Percentiles rank a stretch among this genome's conserved stretches.
Evolutionary conservation across 23 tunicate species (phyloP).

Genomic region (Aplidium turbinatum): DNA sequence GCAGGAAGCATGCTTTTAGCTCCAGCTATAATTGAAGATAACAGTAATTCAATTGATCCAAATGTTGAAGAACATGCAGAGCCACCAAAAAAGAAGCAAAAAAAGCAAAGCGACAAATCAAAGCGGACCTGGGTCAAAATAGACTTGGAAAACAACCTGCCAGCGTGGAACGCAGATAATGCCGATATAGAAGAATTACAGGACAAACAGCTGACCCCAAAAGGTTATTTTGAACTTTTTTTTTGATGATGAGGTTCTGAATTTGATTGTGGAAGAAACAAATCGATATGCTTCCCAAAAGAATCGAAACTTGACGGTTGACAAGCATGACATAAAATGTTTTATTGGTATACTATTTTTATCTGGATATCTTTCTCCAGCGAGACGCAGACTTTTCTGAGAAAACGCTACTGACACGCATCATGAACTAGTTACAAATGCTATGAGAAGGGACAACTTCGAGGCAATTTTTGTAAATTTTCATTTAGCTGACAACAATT

Average conservation of each 20-base stretch:
- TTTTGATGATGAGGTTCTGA: not conserved
- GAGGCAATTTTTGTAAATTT: not conserved
- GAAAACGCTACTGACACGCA: not conserved
- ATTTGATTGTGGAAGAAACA: slow-evolving; percentile 13
- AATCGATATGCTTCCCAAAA: slow-evolving; percentile 3
- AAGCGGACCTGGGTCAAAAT: not conserved
- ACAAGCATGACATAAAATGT: slow-evolving; percentile 1
- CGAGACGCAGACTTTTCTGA: not conserved
- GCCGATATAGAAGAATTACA: no score
- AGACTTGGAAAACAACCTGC: not conserved
- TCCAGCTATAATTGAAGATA: not conserved
- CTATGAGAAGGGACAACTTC: not conserved
- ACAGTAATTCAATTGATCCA: not conserved
- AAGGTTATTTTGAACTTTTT: no score
- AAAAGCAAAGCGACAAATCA: not conserved
- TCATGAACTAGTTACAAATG: no score
- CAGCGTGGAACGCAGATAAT: not conserved
- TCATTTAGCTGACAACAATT: no score
- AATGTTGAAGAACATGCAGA: not conserved
- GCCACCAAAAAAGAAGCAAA: not conserved
- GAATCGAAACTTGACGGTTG: not conserved
- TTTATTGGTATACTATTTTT: not conserved
- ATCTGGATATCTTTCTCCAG: slow-evolving; percentile 2
- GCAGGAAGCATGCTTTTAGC: not conserved
- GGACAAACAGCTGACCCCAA: no score